Base-by-base conservation (phyloP, 1,140 invertebrate species). In the Cyrtorhinus lividipennis region DNA sequence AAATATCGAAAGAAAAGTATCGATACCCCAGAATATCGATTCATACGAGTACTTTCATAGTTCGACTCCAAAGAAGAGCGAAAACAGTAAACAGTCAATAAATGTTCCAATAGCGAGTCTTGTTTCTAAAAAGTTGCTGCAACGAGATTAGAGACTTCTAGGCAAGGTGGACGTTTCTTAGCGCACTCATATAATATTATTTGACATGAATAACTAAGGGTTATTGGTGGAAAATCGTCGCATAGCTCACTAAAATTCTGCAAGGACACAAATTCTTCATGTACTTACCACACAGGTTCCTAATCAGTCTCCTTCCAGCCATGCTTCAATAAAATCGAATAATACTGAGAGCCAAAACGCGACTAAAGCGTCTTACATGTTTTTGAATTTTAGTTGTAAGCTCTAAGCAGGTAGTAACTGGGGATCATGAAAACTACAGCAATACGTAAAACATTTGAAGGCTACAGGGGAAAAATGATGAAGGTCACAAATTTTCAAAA, bases 1-100 rank as follows among this genome's bases (percentile, higher is more conserved):
- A 44, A 44, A 44, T 44, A 44, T n/a, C 38, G 53, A 56, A 56
- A 56, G 53, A n/a, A 56, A n/a, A 56, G 53, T 56, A 56, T 56
- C 53, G 53, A 56, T 56, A 56, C 53, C 22, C 53, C 38, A 44
- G n/a, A 44, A 44, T 44, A 44, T 44, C 38, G 38, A 44, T n/a
- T 56, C 10, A 22, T 56, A 56, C 22, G 13, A 22, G 22, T 56
- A 56, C 53, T 56, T 56, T 56, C 22, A 56, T 56, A n/a, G 53
- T n/a, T 56, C 53, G 22, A 56, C 53, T 22, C 38, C 38, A 44
- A 44, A 44, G 38, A 44, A 44, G 38, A 44, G 38, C 38, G 38
- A 44, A 44, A 44, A 44, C 38, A 44, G 38, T 44, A 44, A 44
- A 44, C 38, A 44, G 38, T 44, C 38, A 44, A 44, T 44, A 44